Evolutionary conservation across 2,888 invertebrate species (phyloP), one percentile per base, ranked within the genome.

Genomic region (Noctua janthina): DNA sequence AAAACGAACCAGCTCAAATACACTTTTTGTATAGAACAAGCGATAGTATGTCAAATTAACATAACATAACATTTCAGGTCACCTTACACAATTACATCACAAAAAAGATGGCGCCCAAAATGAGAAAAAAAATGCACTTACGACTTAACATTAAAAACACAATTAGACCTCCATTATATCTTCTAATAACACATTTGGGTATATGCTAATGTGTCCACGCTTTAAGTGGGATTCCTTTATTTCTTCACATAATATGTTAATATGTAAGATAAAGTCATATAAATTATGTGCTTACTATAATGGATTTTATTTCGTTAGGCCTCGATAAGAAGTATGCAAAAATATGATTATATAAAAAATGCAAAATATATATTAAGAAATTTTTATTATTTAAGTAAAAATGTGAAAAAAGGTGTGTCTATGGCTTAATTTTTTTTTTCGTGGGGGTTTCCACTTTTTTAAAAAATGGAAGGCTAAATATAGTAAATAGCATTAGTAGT

Each of bases 201-300:
- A 79, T 91, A 94, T 93, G 92, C 87, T 93, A 94, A 94, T 94
- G 91, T 89, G 88, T 81, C 87, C 87, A 90, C 82, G 91, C 89
- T 91, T 91, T 89, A 89, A 82, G 83, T 84, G 74, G 71, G 76
- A 73, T 73, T 66, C 81, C 59, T 78, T 73, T 69, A 78, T 85
- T 89, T 88, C 82, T 81, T 79, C 72, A 80, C 85, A 87, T 81
- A 87, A 83, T 88, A 90, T 91, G 90, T 80, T 72, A 90, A 91
- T 90, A 73, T 49, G 15, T 70, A 39, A 90, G 91, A 92, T 91
- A 91, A 91, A 88, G 88, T 74, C 76, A 85, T 89, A 90, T 91
- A 90, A 90, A 89, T 90, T 89, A 90, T 89, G 72, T 78, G 76
- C 76, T 79, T 74, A 77, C 79, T 82, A 80, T 90, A 91, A 89